phyloP scores from a whole-genome alignment of 2,888 invertebrate species.

The Agrochola litura region DNA sequence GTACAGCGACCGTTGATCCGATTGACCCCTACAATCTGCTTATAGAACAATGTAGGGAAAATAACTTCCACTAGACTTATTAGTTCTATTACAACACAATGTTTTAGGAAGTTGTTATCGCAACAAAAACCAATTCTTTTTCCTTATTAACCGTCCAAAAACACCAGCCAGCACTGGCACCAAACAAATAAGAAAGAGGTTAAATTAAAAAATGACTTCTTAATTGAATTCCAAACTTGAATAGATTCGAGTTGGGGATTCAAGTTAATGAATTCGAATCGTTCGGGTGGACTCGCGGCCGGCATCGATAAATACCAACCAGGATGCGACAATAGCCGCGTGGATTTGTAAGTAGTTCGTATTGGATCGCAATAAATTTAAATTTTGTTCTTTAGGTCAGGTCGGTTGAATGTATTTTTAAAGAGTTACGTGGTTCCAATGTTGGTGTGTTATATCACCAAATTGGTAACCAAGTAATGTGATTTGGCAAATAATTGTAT shows the following conservation, averaged over 20 bases:
- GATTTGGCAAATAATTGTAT: neutral
- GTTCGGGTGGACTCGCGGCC: slow-evolving; percentile 54
- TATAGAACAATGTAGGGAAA: slow-evolving; percentile 22
- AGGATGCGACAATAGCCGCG: slow-evolving; percentile 51
- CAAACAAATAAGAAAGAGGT: slow-evolving; percentile 18
- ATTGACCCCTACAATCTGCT: slow-evolving; percentile 43
- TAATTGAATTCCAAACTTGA: slow-evolving; percentile 81
- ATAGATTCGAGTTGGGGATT: slow-evolving; percentile 73
- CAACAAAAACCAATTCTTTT: neutral
- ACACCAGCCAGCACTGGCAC: neutral
- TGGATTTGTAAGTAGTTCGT: slow-evolving; percentile 50
- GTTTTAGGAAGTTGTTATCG: slow-evolving; percentile 5
- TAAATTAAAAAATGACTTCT: slow-evolving; percentile 41
- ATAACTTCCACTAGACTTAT: slow-evolving; percentile 16
- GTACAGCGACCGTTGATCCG: slow-evolving; percentile 31
- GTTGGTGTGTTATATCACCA: slow-evolving; percentile 12
- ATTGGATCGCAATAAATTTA: slow-evolving; percentile 47
- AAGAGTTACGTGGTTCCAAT: slow-evolving; percentile 18
- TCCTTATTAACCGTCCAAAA: neutral
- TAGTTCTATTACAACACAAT: neutral
- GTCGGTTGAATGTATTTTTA: slow-evolving; percentile 24
- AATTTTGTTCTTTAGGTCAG: slow-evolving; percentile 51
- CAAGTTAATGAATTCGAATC: slow-evolving; percentile 80
- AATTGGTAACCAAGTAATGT: neutral
- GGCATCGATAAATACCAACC: slow-evolving; percentile 59